A percentile compares a stretch with the other conserved stretches of the same genome.
These are phyloP conservation scores for Acrocephalus kingi DNA, from an alignment of 2,113 vertebrate species.

Conservation along the genomic window DNA sequence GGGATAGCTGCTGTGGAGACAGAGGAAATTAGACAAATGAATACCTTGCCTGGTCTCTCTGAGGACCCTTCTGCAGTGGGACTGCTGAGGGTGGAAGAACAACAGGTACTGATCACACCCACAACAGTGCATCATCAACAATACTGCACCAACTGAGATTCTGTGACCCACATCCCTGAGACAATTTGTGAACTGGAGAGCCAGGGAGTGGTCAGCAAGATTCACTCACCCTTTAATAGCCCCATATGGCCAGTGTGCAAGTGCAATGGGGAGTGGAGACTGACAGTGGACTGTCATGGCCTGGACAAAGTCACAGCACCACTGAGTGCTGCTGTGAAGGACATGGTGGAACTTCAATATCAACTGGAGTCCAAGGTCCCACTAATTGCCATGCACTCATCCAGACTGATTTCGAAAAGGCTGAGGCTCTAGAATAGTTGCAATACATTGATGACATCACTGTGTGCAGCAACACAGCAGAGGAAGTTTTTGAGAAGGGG, in stretches of 20 bases:
- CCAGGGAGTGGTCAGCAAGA: neutral
- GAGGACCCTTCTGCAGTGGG: neutral
- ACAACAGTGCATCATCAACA: neutral
- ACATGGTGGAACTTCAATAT: neutral
- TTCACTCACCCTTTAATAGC: neutral
- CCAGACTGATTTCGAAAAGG: neutral
- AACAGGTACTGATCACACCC: accelerated
- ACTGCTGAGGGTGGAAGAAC: neutral
- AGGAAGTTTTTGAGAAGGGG: neutral
- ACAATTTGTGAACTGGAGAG: neutral
- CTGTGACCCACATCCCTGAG: neutral
- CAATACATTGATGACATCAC: neutral
- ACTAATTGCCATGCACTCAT: neutral
- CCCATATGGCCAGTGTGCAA: neutral
- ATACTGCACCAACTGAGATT: accelerated
- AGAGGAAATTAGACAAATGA: neutral
- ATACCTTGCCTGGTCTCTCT: neutral
- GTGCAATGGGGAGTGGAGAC: neutral
- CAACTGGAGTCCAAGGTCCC: neutral
- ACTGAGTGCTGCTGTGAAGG: neutral
- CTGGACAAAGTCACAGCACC: neutral
- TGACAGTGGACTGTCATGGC: neutral
- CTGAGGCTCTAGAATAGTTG: neutral
- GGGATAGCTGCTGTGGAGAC: neutral
- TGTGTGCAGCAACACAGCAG: neutral